phyloP scores from a whole-genome alignment of 2,113 vertebrate species.

The Laticauda colubrina region DNA sequence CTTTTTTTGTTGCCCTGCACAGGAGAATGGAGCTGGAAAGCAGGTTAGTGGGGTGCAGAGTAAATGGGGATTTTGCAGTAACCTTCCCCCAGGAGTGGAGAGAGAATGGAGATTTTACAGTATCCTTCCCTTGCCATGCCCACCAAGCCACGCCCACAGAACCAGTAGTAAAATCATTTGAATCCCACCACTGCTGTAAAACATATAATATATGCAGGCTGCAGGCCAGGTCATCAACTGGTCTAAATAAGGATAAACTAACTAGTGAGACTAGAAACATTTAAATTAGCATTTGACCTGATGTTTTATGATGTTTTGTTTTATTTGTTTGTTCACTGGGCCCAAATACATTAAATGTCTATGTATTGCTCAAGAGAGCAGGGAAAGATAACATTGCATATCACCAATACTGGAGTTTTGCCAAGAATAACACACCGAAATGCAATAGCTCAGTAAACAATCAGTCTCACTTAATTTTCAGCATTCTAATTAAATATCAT shows the following conservation, averaged over 20 bases:
- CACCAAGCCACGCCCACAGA: no score
- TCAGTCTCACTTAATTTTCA: slow-evolving; percentile 51
- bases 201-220: slow-evolving; percentile 4
- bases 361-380: neutral
- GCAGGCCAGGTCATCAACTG: neutral
- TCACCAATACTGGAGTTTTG: slow-evolving; percentile 10
- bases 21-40: no score
- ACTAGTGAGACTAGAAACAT: neutral
- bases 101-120: no score
- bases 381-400: neutral
- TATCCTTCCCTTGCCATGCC: no score
- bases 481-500: slow-evolving; percentile 51
- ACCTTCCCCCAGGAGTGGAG: no score
- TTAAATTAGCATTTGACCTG: neutral
- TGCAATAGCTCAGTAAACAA: slow-evolving; percentile 44
- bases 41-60: no score
- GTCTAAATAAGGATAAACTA: neutral
- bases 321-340: slow-evolving; percentile 4
- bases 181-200: neutral
- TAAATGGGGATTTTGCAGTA: no score
- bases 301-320: slow-evolving; percentile 8
- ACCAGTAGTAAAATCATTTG: no score
- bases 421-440: slow-evolving; percentile 37
- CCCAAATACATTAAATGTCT: slow-evolving; percentile 19
- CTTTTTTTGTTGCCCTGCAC: no score